Evolutionary conservation across 2,888 invertebrate genomes (phyloP).

Genomic region (Myopa testacea): DNA sequence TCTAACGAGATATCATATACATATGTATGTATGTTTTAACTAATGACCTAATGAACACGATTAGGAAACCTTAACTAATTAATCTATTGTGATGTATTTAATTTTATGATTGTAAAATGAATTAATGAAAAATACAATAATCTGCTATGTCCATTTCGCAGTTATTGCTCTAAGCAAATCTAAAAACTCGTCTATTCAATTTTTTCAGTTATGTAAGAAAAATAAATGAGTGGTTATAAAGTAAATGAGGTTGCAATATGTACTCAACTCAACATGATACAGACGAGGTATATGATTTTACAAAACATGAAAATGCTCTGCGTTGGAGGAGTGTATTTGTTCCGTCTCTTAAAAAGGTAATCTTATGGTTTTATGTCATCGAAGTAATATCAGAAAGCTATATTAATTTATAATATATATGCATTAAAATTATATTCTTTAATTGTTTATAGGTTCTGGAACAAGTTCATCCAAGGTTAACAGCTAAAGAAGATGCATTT

Average conservation of each 20-base stretch:
- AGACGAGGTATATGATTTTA: conserved; percentile 76
- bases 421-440: not conserved
- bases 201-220: no score
- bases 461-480: conserved; percentile 88
- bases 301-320: conserved; percentile 86
- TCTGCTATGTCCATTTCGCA: no score
- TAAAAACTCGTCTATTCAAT: no score
- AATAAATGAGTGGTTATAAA: not conserved
- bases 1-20: no score
- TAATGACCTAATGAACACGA: no score
- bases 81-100: no score
- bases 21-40: no score
- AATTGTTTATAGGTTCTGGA: conserved; percentile 82
- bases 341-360: conserved; percentile 87
- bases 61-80: no score
- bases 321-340: conserved; percentile 95
- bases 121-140: no score
- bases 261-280: conserved; percentile 69
- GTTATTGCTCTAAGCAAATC: no score
- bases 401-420: not conserved
- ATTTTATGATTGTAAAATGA: no score
- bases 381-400: not conserved
- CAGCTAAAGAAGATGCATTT: conserved; percentile 88
- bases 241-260: conserved; percentile 68
- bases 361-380: not conserved